Conservation (phyloP, 1,140 invertebrate genomes). For the Megalopta genalis region DNA sequence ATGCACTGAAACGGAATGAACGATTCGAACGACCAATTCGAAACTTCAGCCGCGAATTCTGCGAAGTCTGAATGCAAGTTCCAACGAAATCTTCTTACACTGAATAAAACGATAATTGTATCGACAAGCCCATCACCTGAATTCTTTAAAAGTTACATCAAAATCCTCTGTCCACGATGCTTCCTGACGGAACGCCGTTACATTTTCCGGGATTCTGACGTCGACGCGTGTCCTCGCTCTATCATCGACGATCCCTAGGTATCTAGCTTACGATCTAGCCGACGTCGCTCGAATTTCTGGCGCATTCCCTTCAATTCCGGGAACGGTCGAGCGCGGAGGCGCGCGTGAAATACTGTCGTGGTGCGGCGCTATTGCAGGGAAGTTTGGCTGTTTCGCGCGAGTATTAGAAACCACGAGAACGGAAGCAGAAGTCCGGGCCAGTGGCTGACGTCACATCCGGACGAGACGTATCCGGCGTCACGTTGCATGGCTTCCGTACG, state of each 20-base stretch:
- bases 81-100: no score
- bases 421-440: constrained; percentile 64
- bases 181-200: no score
- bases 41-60: no score
- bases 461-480: constrained; percentile 71
- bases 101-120: no score
- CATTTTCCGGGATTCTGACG: background rate
- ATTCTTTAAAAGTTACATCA: no score
- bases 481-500: constrained; percentile 79
- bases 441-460: constrained; percentile 64
- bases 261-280: constrained; percentile 51
- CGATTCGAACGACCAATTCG: no score
- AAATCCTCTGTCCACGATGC: no score
- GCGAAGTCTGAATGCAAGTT: no score
- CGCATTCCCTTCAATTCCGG: background rate
- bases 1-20: no score
- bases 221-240: background rate
- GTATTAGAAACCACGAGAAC: constrained; percentile 68
- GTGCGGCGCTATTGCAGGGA: constrained; percentile 63
- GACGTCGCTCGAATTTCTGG: constrained; percentile 49
- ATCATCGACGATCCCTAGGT: constrained; percentile 20
- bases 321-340: constrained; percentile 39
- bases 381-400: constrained; percentile 68
- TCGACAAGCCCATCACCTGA: no score
- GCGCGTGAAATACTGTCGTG: constrained; percentile 68